These are phyloP conservation scores for Drosophila silvestris DNA, from an alignment of 2,888 invertebrate genomes.

Conservation along the genomic window DNA sequence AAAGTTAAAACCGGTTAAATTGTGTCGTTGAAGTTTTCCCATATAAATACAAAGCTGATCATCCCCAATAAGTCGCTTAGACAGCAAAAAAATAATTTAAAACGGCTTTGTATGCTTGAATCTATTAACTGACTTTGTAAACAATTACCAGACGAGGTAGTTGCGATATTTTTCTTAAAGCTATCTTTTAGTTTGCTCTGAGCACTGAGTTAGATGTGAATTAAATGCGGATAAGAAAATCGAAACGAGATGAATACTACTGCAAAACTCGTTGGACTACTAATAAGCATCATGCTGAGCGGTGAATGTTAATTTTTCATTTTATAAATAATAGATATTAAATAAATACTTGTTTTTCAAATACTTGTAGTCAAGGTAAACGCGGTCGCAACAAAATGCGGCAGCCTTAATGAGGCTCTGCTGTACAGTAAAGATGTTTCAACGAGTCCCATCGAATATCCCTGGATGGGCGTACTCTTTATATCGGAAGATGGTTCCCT, in stretches of 20 bases:
- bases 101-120: neutral
- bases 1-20: neutral
- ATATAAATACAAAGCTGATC: neutral
- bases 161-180: neutral
- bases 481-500: neutral
- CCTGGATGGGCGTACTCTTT: slow-evolving; percentile 61
- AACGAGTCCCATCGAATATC: slow-evolving; percentile 58
- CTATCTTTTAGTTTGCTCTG: slow-evolving; percentile 30
- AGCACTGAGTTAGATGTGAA: slow-evolving; percentile 23
- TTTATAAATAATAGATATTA: neutral
- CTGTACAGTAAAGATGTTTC: slow-evolving; percentile 20
- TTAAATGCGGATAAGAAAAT: slow-evolving; percentile 20
- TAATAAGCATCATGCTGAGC: slow-evolving; percentile 25
- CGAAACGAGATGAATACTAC: slow-evolving; percentile 24
- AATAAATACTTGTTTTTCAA: neutral
- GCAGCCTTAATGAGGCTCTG: slow-evolving; percentile 50
- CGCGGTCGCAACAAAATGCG: slow-evolving; percentile 31
- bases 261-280: slow-evolving; percentile 44
- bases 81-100: neutral
- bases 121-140: neutral
- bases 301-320: slow-evolving; percentile 32
- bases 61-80: neutral
- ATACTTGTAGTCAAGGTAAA: neutral
- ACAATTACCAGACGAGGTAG: neutral
- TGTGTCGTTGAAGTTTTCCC: neutral